These are phyloP conservation scores for Emesis castigata DNA, from an alignment of 2,888 invertebrate genomes.

Conservation along the genomic window DNA sequence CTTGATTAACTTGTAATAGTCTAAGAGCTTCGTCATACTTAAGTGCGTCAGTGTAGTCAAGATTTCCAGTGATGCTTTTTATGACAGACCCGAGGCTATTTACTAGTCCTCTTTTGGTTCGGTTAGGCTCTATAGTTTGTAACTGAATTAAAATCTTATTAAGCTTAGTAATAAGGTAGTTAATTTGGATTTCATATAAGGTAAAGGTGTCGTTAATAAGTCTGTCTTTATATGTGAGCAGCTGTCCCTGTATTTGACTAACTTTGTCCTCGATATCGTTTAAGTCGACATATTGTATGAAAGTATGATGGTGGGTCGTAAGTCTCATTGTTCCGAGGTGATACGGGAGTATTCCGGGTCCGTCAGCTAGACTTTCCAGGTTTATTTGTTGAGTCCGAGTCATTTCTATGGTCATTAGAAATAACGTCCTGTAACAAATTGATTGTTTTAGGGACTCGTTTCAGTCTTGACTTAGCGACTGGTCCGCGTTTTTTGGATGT, in stretches of 20 bases:
- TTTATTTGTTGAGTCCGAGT: not conserved
- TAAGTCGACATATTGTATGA: not conserved
- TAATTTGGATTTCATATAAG: not conserved
- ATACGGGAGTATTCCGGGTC: not conserved
- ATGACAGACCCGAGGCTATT: slow-evolving; percentile 31
- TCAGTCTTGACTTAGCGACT: not conserved
- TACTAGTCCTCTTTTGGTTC: slow-evolving; percentile 21
- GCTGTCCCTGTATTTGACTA: not conserved
- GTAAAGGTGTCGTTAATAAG: not conserved
- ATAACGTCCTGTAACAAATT: not conserved
- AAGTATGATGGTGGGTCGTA: not conserved
- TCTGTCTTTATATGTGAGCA: not conserved
- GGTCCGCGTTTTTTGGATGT: not conserved
- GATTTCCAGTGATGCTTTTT: slow-evolving; percentile 45
- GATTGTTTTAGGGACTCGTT: not conserved
- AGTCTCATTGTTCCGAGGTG: not conserved
- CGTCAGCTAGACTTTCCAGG: not conserved
- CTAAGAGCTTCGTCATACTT: slow-evolving; percentile 3
- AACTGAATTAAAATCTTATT: not conserved
- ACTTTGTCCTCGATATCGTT: not conserved
- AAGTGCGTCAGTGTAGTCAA: slow-evolving; percentile 43
- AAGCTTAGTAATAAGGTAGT: not conserved
- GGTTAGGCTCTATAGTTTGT: not conserved
- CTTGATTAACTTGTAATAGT: not conserved
- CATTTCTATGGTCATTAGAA: not conserved